Percentiles rank a stretch among this genome's conserved stretches.
Evolutionary conservation across 1,140 invertebrate species (phyloP).

Genomic region (Pomacea maculata): DNA sequence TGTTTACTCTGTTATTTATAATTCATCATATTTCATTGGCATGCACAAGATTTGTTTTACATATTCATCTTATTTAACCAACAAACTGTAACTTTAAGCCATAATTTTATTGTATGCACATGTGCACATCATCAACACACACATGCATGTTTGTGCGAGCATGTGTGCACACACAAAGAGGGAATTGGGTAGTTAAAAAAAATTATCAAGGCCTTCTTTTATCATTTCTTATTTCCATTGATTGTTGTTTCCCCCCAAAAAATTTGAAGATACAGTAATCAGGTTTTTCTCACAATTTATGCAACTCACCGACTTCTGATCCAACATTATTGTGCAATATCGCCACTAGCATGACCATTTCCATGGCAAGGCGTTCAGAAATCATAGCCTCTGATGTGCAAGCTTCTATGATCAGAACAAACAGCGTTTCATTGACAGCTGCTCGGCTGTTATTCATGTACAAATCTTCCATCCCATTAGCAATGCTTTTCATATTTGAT

Average conservation of each 20-base stretch:
- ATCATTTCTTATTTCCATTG: background rate
- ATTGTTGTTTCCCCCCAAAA: background rate
- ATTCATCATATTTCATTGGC: too few relatives aligned
- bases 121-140: too few relatives aligned
- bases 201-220: background rate
- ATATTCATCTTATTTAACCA: too few relatives aligned
- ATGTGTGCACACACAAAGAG: too few relatives aligned
- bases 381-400: constrained; percentile 72
- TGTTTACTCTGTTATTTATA: too few relatives aligned
- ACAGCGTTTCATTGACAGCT: constrained; percentile 84
- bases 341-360: constrained; percentile 84
- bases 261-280: background rate
- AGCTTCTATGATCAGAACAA: constrained; percentile 75
- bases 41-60: too few relatives aligned
- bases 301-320: constrained; percentile 80
- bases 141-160: too few relatives aligned
- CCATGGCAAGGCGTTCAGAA: constrained; percentile 83
- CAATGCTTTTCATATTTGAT: constrained; percentile 86
- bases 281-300: background rate
- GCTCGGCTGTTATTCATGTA: constrained; percentile 65
- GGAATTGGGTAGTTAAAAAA: too few relatives aligned
- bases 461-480: constrained; percentile 70
- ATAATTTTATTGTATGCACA: background rate
- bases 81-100: too few relatives aligned
- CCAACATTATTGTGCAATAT: constrained; percentile 91